Base-by-base conservation (phyloP, 2,888 invertebrate genomes). In the Sphinx pinastri region DNA sequence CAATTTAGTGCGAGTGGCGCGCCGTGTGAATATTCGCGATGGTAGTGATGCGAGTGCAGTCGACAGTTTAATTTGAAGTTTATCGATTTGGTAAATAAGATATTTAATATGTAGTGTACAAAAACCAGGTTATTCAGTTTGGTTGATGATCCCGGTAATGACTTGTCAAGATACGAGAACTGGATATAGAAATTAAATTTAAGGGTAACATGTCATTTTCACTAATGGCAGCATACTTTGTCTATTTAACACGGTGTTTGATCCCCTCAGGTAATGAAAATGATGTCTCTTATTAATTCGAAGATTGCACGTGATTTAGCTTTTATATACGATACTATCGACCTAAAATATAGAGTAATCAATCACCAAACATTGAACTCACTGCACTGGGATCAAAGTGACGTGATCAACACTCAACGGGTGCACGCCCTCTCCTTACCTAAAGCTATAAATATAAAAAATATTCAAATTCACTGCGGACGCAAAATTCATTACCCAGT, bases 21-120 rank as follows among this genome's bases (percentile, higher is more conserved):
- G 60, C 47, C 60, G 49, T 63, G 63, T 63, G 63, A 63, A 49
- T 63, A 63, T 63, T 63, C 63, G 63, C 63, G 49, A 63, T 47
- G 63, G 7, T 19, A 63, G 63, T 19, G 63, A 63, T 19, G 49
- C 49, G 47, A 49, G 16, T 49, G 49, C n/a, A 13, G 12, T 19
- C 19, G 49, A 63, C 16, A 19, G 57, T 47, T 63, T 63, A 47
- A 16, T 47, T n/a, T 58, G 7, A 19, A 55, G 11, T 63, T 49
- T 49, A 19, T 49, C 63, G 63, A 63, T 63, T n/a, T 19, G 11
- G 11, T 54, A 55, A 55, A 54, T 54, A 47, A 25, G 8, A 45
- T 16, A 16, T 16, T 16, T 45, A 25, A 57, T 16, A 12, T 57
- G 25, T 57, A 25, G 57, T 6, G 12, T 57, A 11, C 7, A 25